A percentile compares a stretch with the other conserved stretches of the same genome.
These are phyloP conservation scores for Catocala nupta DNA, from an alignment of 2,888 invertebrate species.

Conservation along the genomic window DNA sequence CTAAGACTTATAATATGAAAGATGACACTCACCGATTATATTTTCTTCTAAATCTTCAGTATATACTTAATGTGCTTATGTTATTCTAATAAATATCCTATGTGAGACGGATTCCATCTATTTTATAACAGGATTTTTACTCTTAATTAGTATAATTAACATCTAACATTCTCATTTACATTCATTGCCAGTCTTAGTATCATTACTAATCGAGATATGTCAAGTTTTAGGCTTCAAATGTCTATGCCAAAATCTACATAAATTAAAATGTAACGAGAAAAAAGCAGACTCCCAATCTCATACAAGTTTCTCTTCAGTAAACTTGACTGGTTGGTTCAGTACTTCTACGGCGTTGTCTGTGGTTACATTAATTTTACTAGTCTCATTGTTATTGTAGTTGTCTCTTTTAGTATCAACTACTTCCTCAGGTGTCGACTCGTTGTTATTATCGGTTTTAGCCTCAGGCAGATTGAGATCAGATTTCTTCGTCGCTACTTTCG, in stretches of 20 bases:
- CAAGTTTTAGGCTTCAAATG: constrained; percentile 51
- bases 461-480: constrained; percentile 68
- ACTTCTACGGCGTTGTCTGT: constrained; percentile 59
- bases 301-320: constrained; percentile 84
- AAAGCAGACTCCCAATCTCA: constrained; percentile 73
- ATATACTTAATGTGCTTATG: constrained; percentile 23
- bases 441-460: constrained; percentile 74
- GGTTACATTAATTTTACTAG: constrained; percentile 57
- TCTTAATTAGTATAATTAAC: constrained; percentile 25
- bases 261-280: constrained; percentile 66
- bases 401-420: constrained; percentile 53
- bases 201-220: constrained; percentile 62
- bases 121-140: constrained; percentile 33
- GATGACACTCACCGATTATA: constrained; percentile 34
- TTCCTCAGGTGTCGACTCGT: constrained; percentile 43
- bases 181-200: constrained; percentile 73
- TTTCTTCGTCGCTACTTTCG: constrained; percentile 64
- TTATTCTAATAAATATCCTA: constrained; percentile 42
- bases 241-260: constrained; percentile 58
- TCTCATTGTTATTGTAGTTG: constrained; percentile 75
- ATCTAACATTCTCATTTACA: constrained; percentile 38
- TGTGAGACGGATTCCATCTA: constrained; percentile 53
- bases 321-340: constrained; percentile 73
- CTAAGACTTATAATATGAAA: no score
- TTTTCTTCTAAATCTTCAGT: constrained; percentile 27